phyloP scores from a whole-genome alignment of 2,888 invertebrate species.

The Erebia palarica region DNA sequence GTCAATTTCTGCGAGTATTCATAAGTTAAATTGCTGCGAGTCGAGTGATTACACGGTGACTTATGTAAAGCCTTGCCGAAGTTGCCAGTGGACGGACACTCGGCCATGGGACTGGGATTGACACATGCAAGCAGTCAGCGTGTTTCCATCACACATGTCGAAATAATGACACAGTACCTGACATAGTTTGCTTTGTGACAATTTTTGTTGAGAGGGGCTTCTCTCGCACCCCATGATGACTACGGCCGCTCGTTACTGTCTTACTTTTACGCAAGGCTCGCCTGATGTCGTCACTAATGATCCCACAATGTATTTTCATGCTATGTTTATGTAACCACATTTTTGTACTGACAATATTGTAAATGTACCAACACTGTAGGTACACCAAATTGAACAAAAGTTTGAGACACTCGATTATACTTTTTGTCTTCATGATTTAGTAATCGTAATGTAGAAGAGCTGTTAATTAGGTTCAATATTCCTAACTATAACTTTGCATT shows the following conservation, averaged over 20 bases:
- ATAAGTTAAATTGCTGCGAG: too few relatives aligned
- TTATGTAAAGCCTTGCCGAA: too few relatives aligned
- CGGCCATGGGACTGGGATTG: conserved; percentile 8
- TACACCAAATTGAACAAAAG: not conserved
- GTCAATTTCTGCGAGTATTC: too few relatives aligned
- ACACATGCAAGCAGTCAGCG: conserved; percentile 9
- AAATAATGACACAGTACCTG: conserved; percentile 72
- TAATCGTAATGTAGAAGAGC: not conserved
- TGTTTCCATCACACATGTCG: conserved; percentile 43
- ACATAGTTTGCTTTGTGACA: conserved; percentile 75
- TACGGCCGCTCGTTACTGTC: conserved; percentile 78
- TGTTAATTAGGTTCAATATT: conserved; percentile 20
- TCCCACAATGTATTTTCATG: conserved; percentile 44
- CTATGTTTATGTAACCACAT: conserved; percentile 8
- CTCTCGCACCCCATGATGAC: conserved; percentile 70
- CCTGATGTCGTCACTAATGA: conserved; percentile 73
- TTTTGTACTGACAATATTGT: not conserved
- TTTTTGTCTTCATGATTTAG: not conserved
- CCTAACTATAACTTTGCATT: too few relatives aligned
- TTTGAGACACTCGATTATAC: too few relatives aligned
- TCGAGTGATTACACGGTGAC: too few relatives aligned
- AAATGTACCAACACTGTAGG: not conserved
- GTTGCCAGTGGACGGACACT: too few relatives aligned
- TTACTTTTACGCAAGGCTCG: conserved; percentile 61
- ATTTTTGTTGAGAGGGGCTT: conserved; percentile 72